Base-by-base conservation (phyloP, 2,888 invertebrate genomes). In the Tuta absoluta region DNA sequence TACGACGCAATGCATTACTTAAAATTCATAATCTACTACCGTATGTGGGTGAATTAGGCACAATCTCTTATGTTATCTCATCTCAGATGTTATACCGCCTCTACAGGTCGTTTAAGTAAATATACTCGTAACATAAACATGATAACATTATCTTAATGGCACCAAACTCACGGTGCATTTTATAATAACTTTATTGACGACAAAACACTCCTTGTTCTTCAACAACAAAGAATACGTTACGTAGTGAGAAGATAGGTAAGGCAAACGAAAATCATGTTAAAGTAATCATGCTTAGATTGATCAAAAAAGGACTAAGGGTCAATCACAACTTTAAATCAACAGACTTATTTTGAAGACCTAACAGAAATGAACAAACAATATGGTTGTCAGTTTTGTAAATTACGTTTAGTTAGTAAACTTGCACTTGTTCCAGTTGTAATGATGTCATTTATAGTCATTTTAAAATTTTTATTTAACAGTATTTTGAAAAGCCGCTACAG, bases 61-160 rank as follows among this genome's bases (percentile, higher is more conserved):
- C 80, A 84, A 86, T 85, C 85, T 78, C 67, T 65, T 63, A 66
- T 72, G 78, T 84, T 86, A 89, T 87, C 88, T 81, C 66, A 69
- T 67, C 71, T 68, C 63, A 73, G 72, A 81, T 78, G 78, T 45
- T 77, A 72, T 73, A 69, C 70, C 66, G 61, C 70, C 64, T 58
- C 56, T 68, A 53, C 71, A 76, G 78, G 77, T 73, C 72, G 73
- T 83, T 80, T 62, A 82, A 75, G 80, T 84, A 80, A 80, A 82
- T 79, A 82, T 83, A 78, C 76, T 75, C 62, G 75, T 78, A 84
- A 81, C 79, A 79, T 81, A 78, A 75, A 69, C 68, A 72, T 75
- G 87, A 87, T 87, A 87, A 82, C 71, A 69, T 71, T 82, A 87
- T 88, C 87, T 87, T 82, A 87, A 88, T 84, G 79, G 78, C 76